Conservation (phyloP, 2,888 invertebrate species). For the Anthoptus insignis region DNA sequence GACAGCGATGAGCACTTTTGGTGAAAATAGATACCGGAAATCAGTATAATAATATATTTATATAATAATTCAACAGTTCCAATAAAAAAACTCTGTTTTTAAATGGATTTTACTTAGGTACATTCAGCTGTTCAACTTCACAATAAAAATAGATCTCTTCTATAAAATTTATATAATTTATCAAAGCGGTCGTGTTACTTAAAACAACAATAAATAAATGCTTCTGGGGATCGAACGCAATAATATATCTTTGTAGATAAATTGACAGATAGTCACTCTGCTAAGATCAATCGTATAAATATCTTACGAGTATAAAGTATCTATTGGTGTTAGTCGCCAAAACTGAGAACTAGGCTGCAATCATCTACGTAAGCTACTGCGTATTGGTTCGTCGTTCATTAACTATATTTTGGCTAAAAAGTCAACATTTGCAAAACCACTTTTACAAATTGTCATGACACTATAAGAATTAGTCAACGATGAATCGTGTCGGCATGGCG, state of each 20-base stretch:
- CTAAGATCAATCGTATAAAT: conserved; percentile 84
- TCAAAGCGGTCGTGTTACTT: conserved; percentile 81
- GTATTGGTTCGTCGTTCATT: conserved; percentile 86
- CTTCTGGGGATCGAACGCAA: conserved; percentile 81
- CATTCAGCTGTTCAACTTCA: conserved; percentile 80
- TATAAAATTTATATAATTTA: conserved; percentile 86
- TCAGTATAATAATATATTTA: conserved; percentile 73
- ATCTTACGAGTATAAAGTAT: conserved; percentile 82
- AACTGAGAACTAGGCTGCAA: conserved; percentile 84
- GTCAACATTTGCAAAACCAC: conserved; percentile 85
- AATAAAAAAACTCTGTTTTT: conserved; percentile 75
- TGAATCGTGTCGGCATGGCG: conserved; percentile 70
- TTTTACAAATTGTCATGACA: conserved; percentile 85
- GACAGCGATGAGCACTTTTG: conserved; percentile 92
- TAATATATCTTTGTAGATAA: conserved; percentile 79
- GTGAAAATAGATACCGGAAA: conserved; percentile 88
- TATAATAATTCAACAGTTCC: conserved; percentile 79
- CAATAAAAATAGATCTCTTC: conserved; percentile 87
- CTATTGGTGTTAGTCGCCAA: conserved; percentile 84
- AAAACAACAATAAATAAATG: conserved; percentile 84
- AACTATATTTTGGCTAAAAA: conserved; percentile 86
- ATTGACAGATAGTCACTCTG: conserved; percentile 84
- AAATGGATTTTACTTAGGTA: conserved; percentile 70
- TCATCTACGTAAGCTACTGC: conserved; percentile 85
- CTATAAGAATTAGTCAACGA: conserved; percentile 85